phyloP scores from a whole-genome alignment of 2,888 invertebrate genomes.

The Machimus atricapillus region DNA sequence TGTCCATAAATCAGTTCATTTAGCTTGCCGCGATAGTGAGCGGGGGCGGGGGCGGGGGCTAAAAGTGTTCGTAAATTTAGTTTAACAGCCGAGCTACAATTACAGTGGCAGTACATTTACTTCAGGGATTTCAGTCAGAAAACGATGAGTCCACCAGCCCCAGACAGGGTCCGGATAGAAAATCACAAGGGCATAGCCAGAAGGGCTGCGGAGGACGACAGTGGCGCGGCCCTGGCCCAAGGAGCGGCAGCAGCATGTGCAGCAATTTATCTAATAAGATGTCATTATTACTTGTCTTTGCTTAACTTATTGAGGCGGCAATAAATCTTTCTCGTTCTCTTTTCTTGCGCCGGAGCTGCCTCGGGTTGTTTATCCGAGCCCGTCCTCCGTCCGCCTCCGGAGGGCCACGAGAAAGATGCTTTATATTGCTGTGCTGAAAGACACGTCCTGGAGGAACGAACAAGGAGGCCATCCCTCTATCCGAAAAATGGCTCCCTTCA shows the following conservation, averaged over 20 bases:
- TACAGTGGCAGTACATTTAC: slow-evolving; percentile 25
- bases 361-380: slow-evolving; percentile 22
- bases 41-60: neutral
- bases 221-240: neutral
- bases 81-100: slow-evolving; percentile 37
- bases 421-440: neutral
- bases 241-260: slow-evolving; percentile 29
- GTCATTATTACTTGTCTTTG: slow-evolving; percentile 55
- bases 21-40: neutral
- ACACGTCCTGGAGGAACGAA: neutral
- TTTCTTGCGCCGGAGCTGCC: neutral
- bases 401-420: neutral
- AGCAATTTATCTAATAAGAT: slow-evolving; percentile 42
- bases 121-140: neutral
- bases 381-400: neutral
- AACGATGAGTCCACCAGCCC: neutral
- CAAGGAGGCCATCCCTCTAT: slow-evolving; percentile 10
- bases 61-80: slow-evolving; percentile 38
- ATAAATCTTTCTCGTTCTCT: slow-evolving; percentile 55
- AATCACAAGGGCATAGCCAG: neutral
- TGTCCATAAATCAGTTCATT: slow-evolving; percentile 28
- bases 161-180: neutral
- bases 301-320: slow-evolving; percentile 60
- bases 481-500: slow-evolving; percentile 35
- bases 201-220: neutral